These are phyloP conservation scores for Manacus vitellinus DNA, from an alignment of 2,113 vertebrate species.

Conservation along the genomic window DNA sequence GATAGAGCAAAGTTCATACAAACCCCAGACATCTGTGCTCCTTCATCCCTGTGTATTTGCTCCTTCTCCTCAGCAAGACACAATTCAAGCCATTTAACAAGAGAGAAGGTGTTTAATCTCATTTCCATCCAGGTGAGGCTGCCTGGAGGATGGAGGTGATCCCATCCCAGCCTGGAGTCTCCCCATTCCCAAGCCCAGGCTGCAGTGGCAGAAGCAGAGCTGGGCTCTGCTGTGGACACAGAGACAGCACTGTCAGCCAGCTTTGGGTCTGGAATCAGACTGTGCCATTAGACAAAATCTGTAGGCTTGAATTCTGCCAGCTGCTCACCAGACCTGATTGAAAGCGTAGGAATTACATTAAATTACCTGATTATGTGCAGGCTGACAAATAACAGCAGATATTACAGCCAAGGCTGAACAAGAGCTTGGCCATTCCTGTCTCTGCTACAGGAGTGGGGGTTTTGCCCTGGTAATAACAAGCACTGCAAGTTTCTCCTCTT, in stretches of 20 bases:
- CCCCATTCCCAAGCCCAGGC: not conserved
- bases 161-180: not conserved
- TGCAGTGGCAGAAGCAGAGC: not conserved
- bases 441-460: not conserved
- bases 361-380: slow-evolving; percentile 58
- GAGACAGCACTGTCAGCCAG: fast-evolving
- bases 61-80: not conserved
- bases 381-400: slow-evolving; percentile 36
- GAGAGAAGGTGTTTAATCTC: not conserved
- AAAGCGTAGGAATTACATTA: slow-evolving; percentile 44
- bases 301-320: not conserved
- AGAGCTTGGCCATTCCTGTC: not conserved
- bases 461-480: slow-evolving; percentile 9
- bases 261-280: not conserved
- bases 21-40: not conserved
- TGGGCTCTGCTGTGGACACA: not conserved
- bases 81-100: fast-evolving
- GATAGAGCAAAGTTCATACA: not conserved
- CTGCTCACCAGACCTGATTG: slow-evolving; percentile 49
- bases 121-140: not conserved
- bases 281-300: not conserved
- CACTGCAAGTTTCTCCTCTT: not conserved
- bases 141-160: not conserved
- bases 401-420: not conserved
- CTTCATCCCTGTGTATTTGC: not conserved